Evolutionary conservation across 1,140 invertebrate genomes (phyloP).

Genomic region (Amphibalanus amphitrite): DNA sequence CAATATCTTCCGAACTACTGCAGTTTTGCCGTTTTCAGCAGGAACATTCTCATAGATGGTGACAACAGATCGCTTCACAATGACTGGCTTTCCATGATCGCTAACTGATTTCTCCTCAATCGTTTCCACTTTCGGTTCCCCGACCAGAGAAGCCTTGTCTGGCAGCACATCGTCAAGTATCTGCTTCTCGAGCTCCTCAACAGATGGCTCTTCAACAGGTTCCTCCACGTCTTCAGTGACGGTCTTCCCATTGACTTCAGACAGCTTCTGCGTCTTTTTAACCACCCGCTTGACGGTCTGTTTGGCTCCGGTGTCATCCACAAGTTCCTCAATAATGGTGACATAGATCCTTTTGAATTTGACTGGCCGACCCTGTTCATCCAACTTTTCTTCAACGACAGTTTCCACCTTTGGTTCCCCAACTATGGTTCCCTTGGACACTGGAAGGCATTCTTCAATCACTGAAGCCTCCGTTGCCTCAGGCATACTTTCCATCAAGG

Average conservation of each 20-base stretch:
- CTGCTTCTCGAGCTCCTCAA: background rate
- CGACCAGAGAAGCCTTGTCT: background rate
- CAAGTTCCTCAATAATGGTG: background rate
- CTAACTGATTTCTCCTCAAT: background rate
- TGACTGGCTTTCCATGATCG: background rate
- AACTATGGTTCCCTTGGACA: too few species aligned
- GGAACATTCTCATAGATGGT: background rate
- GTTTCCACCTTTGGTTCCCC: too few species aligned
- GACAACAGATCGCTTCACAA: background rate
- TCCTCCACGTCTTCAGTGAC: background rate
- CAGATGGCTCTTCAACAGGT: background rate
- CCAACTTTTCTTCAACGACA: background rate
- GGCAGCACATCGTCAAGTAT: background rate
- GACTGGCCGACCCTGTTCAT: background rate
- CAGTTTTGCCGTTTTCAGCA: background rate
- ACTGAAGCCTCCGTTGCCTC: too few species aligned
- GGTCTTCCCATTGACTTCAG: background rate
- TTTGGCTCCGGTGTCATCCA: background rate
- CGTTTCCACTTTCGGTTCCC: background rate
- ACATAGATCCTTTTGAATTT: background rate
- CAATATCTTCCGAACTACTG: background rate
- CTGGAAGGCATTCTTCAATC: too few species aligned
- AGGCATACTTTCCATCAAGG: too few species aligned
- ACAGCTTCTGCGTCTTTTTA: background rate
- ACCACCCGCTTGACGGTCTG: background rate